These are phyloP conservation scores for Thalassarche chlororhynchos DNA, from an alignment of 2,113 vertebrate species.

Conservation along the genomic window DNA sequence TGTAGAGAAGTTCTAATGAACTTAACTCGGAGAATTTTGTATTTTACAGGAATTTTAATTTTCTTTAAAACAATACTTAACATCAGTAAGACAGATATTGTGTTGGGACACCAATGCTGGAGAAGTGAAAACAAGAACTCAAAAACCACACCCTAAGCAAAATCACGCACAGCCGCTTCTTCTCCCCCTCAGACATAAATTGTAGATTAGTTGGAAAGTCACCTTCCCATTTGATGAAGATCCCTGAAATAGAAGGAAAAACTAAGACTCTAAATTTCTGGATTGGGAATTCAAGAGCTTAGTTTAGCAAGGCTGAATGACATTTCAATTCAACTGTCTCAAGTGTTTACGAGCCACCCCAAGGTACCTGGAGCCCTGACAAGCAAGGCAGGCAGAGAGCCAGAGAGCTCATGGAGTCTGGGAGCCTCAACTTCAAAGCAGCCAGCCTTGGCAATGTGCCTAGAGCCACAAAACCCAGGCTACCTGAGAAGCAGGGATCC, in stretches of 20 bases:
- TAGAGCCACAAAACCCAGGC: neutral
- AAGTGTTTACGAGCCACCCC: neutral
- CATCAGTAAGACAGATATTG: neutral
- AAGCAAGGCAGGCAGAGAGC: neutral
- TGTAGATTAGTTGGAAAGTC: neutral
- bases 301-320: fast-evolving
- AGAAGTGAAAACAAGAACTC: neutral
- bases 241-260: neutral
- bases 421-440: slow-evolving; percentile 23
- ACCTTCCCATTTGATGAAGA: neutral
- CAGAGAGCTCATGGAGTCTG: neutral
- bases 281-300: neutral
- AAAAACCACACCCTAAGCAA: neutral
- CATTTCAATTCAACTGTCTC: neutral
- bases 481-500: neutral
- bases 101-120: neutral
- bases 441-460: neutral
- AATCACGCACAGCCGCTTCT: neutral
- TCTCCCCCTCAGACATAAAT: neutral
- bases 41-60: neutral
- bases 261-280: neutral
- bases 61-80: neutral
- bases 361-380: neutral
- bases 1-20: neutral
- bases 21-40: neutral